Conservation (phyloP, 2,113 vertebrate genomes). For the Nematolebias whitei region DNA sequence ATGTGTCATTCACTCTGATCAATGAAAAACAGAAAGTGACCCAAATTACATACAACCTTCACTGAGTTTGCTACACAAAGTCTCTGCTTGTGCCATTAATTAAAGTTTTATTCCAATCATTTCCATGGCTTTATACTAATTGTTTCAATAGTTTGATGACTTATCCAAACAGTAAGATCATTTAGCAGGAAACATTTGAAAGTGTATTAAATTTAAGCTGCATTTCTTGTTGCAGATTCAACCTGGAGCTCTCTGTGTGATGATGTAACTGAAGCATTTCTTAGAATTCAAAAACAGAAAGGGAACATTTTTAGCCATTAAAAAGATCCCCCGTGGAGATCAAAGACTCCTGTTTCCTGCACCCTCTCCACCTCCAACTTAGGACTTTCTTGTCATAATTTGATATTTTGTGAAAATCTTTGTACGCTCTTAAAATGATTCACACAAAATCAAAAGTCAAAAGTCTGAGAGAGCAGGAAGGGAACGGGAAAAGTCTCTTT, state of each 20-base stretch:
- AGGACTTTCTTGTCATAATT: neutral
- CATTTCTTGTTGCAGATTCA: neutral
- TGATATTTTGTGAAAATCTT: neutral
- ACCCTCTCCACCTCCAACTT: neutral
- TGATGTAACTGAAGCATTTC: neutral
- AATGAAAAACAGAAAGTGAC: neutral
- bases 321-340: neutral
- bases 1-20: neutral
- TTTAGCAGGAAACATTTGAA: neutral
- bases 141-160: neutral
- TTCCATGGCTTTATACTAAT: neutral
- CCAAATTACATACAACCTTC: conserved; percentile 2
- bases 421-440: neutral
- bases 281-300: neutral
- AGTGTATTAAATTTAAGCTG: neutral
- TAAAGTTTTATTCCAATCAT: neutral
- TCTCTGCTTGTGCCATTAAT: neutral
- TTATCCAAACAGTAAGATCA: neutral
- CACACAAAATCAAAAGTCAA: neutral
- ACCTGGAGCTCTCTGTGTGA: neutral
- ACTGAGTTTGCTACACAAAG: neutral
- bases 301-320: neutral
- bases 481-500: neutral
- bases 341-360: neutral
- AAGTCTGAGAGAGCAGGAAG: neutral